Evolutionary conservation across 2,888 invertebrate species (phyloP), one percentile per base, ranked within the genome.

Genomic region (Parnassius apollo): DNA sequence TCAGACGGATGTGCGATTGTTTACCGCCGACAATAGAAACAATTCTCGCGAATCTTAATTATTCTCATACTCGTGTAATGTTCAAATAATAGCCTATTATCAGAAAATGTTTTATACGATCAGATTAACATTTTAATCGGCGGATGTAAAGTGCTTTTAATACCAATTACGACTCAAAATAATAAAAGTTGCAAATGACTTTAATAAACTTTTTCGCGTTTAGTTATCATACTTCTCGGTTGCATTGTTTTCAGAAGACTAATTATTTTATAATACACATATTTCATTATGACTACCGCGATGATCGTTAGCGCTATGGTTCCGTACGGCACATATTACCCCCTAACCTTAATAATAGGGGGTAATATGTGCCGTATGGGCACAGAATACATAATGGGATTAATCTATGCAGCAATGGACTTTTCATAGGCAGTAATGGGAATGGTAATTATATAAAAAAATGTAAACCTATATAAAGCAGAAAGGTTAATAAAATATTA

Each of bases 1-100:
- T 81, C 81, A 78, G 80, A 89, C 85, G 80, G 84, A 88, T 84
- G 82, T 77, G 75, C 80, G 81, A 88, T 87, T 88, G 86, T 89
- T 77, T 74, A 48, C 25, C 44, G 68, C 25, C 49, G 68, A 72
- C 71, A 73, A 73, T 72, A 65, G 69, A 57, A 62, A 61, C 62
- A 63, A 59, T 61, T 55, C 64, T 51, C 52, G 65, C 63, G 64
- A 61, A 60, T 64, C 56, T 57, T 61, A 51, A 53, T 59, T 55
- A 58, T 46, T 35, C 57, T 53, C 42, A 53, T 44, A 49, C 59
- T 11, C 42, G 22, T 9, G n/a, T 59, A 55, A 49, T 44, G 44
- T 51, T 61, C 4, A 51, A 45, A 61, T 61, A 64, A 64, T 64
- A 48, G 53, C 48, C 45, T 46, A 60, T 64, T 64, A 64, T 49